These are phyloP conservation scores for Sesia apiformis DNA, from an alignment of 2,888 invertebrate genomes.

Conservation along the genomic window DNA sequence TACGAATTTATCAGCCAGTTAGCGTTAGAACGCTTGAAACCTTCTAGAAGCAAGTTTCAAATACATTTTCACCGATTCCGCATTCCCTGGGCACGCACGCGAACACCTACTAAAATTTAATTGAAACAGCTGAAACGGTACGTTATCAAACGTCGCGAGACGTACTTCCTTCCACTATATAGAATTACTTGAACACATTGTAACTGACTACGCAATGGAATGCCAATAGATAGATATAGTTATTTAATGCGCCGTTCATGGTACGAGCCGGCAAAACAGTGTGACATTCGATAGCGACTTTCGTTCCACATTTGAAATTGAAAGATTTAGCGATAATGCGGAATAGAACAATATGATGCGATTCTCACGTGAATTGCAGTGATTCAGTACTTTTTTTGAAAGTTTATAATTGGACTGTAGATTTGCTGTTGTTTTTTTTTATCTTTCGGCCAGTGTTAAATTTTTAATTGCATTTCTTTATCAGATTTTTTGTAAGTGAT, in stretches of 20 bases:
- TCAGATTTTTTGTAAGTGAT: too few species aligned
- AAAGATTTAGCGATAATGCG: conserved; percentile 29
- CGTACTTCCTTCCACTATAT: not conserved
- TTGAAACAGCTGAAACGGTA: not conserved
- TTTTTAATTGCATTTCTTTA: too few species aligned
- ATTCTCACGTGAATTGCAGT: conserved; percentile 18
- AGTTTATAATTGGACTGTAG: conserved; percentile 3
- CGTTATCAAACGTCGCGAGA: not conserved
- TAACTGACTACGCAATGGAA: conserved; percentile 14
- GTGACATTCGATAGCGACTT: conserved; percentile 23
- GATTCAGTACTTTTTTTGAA: conserved; percentile 7
- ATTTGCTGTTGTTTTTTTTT: conserved; percentile 6
- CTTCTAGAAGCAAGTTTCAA: not conserved
- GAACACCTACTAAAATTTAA: not conserved
- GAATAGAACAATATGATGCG: conserved; percentile 19
- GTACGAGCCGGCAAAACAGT: conserved; percentile 20
- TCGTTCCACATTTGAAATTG: conserved; percentile 37
- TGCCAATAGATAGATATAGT: conserved; percentile 9
- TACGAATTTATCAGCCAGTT: not conserved
- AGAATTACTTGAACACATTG: not conserved
- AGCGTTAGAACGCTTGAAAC: not conserved
- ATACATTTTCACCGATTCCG: conserved; percentile 2
- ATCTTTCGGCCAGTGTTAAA: conserved; percentile 4
- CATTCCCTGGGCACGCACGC: conserved; percentile 1
- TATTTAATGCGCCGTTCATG: conserved; percentile 4